Percentiles rank a stretch among this genome's conserved stretches.
Conservation (phyloP, 1,140 invertebrate genomes). For the Agrypnia vestita region DNA sequence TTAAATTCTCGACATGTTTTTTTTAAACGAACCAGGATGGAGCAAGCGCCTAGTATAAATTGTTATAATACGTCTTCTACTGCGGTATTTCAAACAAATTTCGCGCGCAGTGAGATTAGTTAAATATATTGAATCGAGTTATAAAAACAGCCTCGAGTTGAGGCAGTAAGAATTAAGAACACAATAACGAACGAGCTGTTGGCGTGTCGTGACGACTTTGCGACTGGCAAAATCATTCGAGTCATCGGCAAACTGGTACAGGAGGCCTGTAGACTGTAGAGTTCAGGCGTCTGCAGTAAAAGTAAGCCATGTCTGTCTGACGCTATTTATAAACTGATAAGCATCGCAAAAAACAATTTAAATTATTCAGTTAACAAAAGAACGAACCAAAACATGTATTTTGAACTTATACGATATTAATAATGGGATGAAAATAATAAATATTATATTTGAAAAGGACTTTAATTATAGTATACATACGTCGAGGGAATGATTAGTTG, state of each 20-base stretch:
- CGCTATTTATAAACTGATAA: conserved; percentile 21
- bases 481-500: too few relatives aligned
- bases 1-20: too few relatives aligned
- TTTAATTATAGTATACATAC: too few relatives aligned
- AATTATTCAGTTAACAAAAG: too few relatives aligned
- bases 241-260: conserved; percentile 38
- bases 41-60: not conserved
- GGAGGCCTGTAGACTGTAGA: not conserved
- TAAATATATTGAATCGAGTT: conserved; percentile 1
- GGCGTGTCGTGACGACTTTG: conserved; percentile 25
- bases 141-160: not conserved
- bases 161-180: conserved; percentile 6
- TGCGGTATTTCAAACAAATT: not conserved
- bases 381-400: too few relatives aligned
- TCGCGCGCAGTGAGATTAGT: not conserved
- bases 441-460: too few relatives aligned
- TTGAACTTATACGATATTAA: too few relatives aligned
- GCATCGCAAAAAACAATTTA: conserved; percentile 15
- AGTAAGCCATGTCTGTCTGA: conserved; percentile 31
- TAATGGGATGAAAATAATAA: too few relatives aligned
- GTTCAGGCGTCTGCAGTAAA: not conserved
- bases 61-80: not conserved
- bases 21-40: too few relatives aligned
- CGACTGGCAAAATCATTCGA: conserved; percentile 32
- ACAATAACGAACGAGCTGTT: conserved; percentile 17